These are phyloP conservation scores for Sapayoa aenigma DNA, from an alignment of 2,113 vertebrate species.

Conservation along the genomic window DNA sequence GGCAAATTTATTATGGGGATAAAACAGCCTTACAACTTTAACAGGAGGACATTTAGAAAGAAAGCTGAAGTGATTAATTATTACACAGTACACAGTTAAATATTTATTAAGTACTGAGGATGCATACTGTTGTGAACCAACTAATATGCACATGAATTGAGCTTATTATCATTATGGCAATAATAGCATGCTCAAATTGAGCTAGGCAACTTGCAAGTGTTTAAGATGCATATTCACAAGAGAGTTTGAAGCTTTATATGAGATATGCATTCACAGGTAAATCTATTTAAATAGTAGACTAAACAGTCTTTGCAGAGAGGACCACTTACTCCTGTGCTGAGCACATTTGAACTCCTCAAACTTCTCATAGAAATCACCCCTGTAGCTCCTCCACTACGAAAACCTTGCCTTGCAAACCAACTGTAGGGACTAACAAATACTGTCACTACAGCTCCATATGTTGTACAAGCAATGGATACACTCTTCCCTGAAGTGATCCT, in stretches of 20 bases:
- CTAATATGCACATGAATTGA: background rate
- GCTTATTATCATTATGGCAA: background rate
- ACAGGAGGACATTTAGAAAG: background rate
- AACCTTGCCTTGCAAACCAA: background rate
- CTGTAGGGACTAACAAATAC: background rate
- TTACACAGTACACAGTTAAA: constrained; percentile 30
- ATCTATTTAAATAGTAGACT: background rate
- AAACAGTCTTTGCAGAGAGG: background rate
- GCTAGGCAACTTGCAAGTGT: background rate
- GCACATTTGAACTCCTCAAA: background rate
- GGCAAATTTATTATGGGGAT: background rate
- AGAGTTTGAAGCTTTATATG: background rate
- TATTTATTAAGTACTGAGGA: constrained; percentile 36
- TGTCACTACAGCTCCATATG: background rate
- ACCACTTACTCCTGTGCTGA: background rate
- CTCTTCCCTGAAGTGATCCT: background rate
- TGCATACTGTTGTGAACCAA: background rate
- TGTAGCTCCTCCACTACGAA: background rate
- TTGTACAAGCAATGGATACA: background rate
- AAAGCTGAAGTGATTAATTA: constrained; percentile 39
- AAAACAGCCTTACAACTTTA: background rate
- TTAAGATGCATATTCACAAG: background rate
- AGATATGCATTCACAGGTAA: background rate
- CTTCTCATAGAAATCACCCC: background rate
- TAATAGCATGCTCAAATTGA: background rate